Evolutionary conservation across 30 jellyfish, hydroid and myxozoan genomes (phyloP), one percentile per base, ranked within the genome.

Genomic region (Cassiopea xamachana): DNA sequence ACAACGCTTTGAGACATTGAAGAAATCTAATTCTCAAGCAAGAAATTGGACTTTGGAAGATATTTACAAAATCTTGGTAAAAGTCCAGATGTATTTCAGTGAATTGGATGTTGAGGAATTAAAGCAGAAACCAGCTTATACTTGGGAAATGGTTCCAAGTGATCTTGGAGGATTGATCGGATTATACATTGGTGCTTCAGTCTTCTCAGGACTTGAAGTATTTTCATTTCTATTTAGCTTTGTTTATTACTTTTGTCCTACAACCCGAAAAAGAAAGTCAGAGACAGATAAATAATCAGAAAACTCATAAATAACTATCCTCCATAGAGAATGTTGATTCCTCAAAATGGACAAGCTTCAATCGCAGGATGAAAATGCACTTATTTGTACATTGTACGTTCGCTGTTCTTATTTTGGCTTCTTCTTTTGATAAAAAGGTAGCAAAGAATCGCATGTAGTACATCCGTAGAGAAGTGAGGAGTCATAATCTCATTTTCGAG

Each of bases 141-240:
- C 59, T 9, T 46, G 62, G 77, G 43, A 46, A 17, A 75, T 16
- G 27, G 58, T 87, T 60, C 48, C 70, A 15, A 13, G 85, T 59
- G 92, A 89, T 51, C 71, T 89, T 17, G 92, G 96, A 7, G 96
- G 96, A 7, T 91, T 58, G 74, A 15, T 79, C 4, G 95, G 95
- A 13, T 80, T 88, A 51, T 88, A 77, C 79, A 12, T 88, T 7
- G 95, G 95, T 46, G 91, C 81, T 27, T 89, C 96, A 27, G 39
- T 78, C 2, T 88, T 46, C 55, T 77, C 91, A 4, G 17, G 55
- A 15, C 45, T 88, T 39, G 91, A 88, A 88, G 17, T 88, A 13
- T 9, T 68, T 16, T 51, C 90, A 12, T 19, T 82, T 1, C 6
- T 78, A 2, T 7, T 46, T 48, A 64, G 74, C 74, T 27, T 64